These are phyloP conservation scores for Netelia virgata DNA, from an alignment of 2,888 invertebrate species.

Conservation along the genomic window DNA sequence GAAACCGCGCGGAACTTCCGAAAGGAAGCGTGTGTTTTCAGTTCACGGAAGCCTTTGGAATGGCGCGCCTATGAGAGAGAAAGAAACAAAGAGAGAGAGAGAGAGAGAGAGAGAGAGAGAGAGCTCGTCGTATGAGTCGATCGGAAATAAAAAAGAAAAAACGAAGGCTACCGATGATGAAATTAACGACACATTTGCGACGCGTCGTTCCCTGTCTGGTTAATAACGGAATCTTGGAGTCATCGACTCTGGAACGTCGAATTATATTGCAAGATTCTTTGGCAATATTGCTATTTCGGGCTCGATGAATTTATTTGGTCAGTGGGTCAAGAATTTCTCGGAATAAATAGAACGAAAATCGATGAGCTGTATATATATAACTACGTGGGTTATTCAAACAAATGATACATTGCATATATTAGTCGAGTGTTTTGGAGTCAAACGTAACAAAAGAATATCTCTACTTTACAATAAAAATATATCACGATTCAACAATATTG, in stretches of 20 bases:
- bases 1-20: slow-evolving; percentile 59
- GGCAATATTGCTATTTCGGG: slow-evolving; percentile 36
- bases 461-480: too few species aligned
- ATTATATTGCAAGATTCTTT: slow-evolving; percentile 1
- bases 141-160: slow-evolving; percentile 32
- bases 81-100: neutral
- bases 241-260: slow-evolving; percentile 3
- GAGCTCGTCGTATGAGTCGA: slow-evolving; percentile 21
- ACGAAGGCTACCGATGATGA: neutral
- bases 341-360: slow-evolving; percentile 16
- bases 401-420: neutral
- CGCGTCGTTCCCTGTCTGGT: slow-evolving; percentile 8
- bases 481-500: too few species aligned
- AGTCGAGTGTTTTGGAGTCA: neutral
- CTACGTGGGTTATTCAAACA: neutral
- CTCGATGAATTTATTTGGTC: slow-evolving; percentile 40
- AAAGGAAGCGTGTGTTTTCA: slow-evolving; percentile 61
- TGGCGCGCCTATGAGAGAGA: neutral
- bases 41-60: slow-evolving; percentile 27
- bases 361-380: slow-evolving; percentile 8
- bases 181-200: neutral
- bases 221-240: slow-evolving; percentile 21
- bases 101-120: neutral
- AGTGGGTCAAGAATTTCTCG: slow-evolving; percentile 47
- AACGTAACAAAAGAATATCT: neutral